phyloP scores from a whole-genome alignment of 2,113 vertebrate genomes.

The Tor tambroides region DNA sequence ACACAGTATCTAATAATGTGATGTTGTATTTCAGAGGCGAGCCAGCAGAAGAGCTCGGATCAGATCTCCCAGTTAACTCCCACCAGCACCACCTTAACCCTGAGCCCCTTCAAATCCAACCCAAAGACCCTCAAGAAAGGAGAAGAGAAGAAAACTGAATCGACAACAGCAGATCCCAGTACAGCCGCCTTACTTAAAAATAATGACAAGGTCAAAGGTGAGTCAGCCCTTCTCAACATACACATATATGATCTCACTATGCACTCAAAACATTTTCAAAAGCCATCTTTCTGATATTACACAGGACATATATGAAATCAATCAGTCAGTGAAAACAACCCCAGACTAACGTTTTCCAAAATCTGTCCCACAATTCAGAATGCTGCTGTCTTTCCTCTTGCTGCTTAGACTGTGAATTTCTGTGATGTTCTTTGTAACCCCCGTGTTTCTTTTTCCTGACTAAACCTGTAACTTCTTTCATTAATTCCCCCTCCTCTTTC shows the following conservation, averaged over 20 bases:
- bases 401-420: conserved; percentile 11
- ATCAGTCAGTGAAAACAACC: not conserved
- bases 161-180: conserved; percentile 64
- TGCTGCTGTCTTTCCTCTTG: not conserved
- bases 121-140: conserved; percentile 79
- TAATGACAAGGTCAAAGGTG: conserved; percentile 69
- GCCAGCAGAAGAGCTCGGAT: conserved; percentile 88
- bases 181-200: conserved; percentile 66
- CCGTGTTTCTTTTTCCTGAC: not conserved
- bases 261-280: not conserved
- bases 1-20: too few species aligned
- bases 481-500: conserved; percentile 48
- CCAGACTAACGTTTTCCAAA: not conserved
- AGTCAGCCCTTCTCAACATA: conserved; percentile 19
- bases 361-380: conserved; percentile 42
- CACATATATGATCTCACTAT: too few species aligned
- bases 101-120: conserved; percentile 83
- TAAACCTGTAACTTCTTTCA: conserved; percentile 14
- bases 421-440: conserved; percentile 19
- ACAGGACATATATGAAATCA: not conserved
- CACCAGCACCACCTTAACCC: conserved; percentile 62
- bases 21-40: conserved; percentile 79
- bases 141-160: conserved; percentile 86
- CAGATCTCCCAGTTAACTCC: conserved; percentile 66
- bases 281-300: not conserved